A percentile compares a stretch with the other conserved stretches of the same genome.
These are phyloP conservation scores for Piscicola geometra DNA, from an alignment of 2,888 invertebrate species.

Conservation along the genomic window DNA sequence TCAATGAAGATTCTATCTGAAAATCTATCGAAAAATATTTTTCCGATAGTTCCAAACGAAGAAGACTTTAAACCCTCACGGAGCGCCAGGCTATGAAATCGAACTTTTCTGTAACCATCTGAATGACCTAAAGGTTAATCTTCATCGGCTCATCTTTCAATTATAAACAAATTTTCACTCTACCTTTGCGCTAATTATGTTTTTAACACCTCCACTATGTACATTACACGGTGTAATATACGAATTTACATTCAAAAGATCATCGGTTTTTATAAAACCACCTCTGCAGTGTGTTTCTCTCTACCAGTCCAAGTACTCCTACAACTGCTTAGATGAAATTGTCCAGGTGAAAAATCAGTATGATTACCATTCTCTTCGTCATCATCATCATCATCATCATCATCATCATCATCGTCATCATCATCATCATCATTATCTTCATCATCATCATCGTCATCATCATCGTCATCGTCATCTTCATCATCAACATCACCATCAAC, in stretches of 20 bases:
- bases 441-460: neutral
- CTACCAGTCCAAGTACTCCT: conserved; percentile 1
- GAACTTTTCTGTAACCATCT: neutral
- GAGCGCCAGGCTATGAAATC: neutral
- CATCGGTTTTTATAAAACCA: neutral
- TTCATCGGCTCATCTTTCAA: no score
- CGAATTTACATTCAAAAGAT: no score
- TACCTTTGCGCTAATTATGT: no score
- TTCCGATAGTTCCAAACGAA: neutral
- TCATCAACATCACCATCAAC: conserved; percentile 28
- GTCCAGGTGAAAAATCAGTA: neutral
- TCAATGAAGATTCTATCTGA: neutral
- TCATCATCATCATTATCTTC: conserved; percentile 9
- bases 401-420: conserved; percentile 18
- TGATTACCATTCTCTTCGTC: conserved; percentile 1
- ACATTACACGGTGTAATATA: no score
- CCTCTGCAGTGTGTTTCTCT: neutral
- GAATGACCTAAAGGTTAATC: neutral
- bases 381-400: conserved; percentile 28
- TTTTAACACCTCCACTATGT: no score
- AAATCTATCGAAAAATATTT: no score
- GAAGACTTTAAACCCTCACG: neutral
- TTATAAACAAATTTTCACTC: no score
- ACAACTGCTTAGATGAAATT: neutral
- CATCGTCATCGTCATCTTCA: conserved; percentile 23